Evolutionary conservation across 2,113 vertebrate species (phyloP), one percentile per base, ranked within the genome.

Genomic region (Mormyrus iriodes): DNA sequence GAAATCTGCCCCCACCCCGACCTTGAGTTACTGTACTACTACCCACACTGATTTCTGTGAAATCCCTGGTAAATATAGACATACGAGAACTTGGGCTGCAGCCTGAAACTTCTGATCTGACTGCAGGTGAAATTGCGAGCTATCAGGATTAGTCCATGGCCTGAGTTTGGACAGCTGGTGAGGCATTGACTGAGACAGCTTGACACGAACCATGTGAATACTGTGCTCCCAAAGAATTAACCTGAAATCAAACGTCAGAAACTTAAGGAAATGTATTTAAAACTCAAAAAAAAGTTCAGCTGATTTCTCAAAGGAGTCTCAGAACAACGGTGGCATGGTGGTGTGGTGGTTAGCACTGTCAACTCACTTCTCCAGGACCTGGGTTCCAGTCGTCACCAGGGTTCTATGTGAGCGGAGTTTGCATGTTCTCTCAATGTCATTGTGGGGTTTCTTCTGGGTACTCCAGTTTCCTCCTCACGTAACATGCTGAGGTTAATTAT

Each of bases 1-100:
- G 82, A 48, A 84, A 61, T 24, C 55, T 19, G 17, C n/a, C 27
- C 52, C 35, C 86, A 35, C 55, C 15, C 9, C 31, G 3, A 53
- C 55, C 7, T 65, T n/a, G 19, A 24, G 24, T 61, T 65, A 65
- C 55, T 61, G 86, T 42, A 44, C 35, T 21, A 19, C 21, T 19
- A 24, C 86, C 86, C 86, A 87, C 53, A 35, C 55, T 44, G 10
- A 65, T 65, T 87, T 87, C 86, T 87, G 19, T 87, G 86, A 87
- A 87, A 65, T 87, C 86, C 55, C 17, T 61, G 53, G 65, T 87
- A 44, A 87, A 46, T 65, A 65, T 87, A 61, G 86, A 87, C 53
- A 61, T 87, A 65, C 86, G 55, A 65, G 55, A 44, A 61, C 86
- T 65, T 9, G 1, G 19, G 19, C 35, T 55, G 17, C 3, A 10